phyloP scores from a whole-genome alignment of 1,140 invertebrate genomes.

The Brachionus rubens region DNA sequence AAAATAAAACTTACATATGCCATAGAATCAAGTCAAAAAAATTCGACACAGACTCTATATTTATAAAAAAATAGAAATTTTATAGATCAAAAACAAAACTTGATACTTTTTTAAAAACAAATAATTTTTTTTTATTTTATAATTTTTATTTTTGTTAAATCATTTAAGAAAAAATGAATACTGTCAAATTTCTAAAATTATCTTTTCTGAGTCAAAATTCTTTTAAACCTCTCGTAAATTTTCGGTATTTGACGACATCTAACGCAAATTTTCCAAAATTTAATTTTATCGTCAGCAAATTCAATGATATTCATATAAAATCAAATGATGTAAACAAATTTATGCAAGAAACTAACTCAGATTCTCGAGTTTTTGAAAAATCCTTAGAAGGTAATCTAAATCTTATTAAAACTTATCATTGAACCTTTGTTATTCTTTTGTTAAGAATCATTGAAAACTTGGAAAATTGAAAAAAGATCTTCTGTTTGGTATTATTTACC shows the following conservation, averaged over 20 bases:
- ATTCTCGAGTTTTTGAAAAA: neutral
- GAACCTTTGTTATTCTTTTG: too few species aligned
- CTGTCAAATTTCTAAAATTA: neutral
- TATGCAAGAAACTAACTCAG: neutral
- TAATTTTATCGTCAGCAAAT: slow-evolving; percentile 16
- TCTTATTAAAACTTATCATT: too few species aligned
- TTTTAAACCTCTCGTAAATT: neutral
- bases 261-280: neutral
- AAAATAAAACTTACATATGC: too few species aligned
- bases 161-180: neutral
- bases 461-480: slow-evolving; percentile 7
- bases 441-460: neutral
- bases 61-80: too few species aligned
- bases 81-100: too few species aligned
- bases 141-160: neutral
- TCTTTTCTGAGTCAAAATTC: neutral
- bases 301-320: slow-evolving; percentile 28
- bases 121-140: neutral
- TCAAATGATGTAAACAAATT: neutral
- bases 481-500: slow-evolving; percentile 31
- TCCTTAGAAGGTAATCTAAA: neutral
- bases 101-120: too few species aligned
- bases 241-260: neutral
- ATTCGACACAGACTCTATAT: too few species aligned
- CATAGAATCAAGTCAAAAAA: too few species aligned